phyloP scores from a whole-genome alignment of 2,113 vertebrate genomes.

The Rallus limicola region DNA sequence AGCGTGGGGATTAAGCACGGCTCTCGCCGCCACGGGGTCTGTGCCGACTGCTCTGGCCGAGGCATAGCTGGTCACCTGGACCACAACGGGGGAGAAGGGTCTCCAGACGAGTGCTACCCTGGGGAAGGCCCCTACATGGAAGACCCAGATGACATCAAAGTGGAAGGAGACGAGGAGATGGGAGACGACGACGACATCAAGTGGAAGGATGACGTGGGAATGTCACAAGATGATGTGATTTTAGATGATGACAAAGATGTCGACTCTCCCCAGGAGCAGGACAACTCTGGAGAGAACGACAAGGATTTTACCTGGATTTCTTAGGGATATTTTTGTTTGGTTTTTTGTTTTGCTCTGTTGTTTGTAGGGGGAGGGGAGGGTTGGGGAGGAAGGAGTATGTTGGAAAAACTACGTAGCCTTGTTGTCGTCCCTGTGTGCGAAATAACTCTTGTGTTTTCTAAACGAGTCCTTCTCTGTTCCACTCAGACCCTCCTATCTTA shows the following conservation, averaged over 20 bases:
- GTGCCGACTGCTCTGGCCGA: conserved; percentile 88
- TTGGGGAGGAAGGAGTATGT: neutral
- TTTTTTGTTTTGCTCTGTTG: neutral
- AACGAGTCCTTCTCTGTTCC: conserved; percentile 50
- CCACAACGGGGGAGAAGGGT: conserved; percentile 83
- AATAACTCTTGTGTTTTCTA: conserved; percentile 57
- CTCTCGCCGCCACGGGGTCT: conserved; percentile 93
- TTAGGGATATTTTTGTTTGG: conserved; percentile 70
- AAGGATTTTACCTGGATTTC: conserved; percentile 97
- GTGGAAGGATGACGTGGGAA: conserved; percentile 86
- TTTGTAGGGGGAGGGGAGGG: conserved; percentile 40
- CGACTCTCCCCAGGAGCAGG: conserved; percentile 87
- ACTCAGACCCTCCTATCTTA: conserved; percentile 27
- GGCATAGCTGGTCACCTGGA: conserved; percentile 84
- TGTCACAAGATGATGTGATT: conserved; percentile 79
- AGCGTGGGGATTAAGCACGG: conserved; percentile 98
- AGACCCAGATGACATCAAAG: conserved; percentile 79
- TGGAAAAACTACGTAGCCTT: conserved; percentile 55
- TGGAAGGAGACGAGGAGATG: conserved; percentile 83
- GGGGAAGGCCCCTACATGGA: conserved; percentile 89
- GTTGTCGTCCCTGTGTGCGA: conserved; percentile 66
- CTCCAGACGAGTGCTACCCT: conserved; percentile 87
- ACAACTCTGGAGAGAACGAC: conserved; percentile 84
- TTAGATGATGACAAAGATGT: conserved; percentile 87
- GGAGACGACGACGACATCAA: conserved; percentile 87